Conservation (phyloP, 2,113 vertebrate genomes). For the Brachionichthys hirsutus region DNA sequence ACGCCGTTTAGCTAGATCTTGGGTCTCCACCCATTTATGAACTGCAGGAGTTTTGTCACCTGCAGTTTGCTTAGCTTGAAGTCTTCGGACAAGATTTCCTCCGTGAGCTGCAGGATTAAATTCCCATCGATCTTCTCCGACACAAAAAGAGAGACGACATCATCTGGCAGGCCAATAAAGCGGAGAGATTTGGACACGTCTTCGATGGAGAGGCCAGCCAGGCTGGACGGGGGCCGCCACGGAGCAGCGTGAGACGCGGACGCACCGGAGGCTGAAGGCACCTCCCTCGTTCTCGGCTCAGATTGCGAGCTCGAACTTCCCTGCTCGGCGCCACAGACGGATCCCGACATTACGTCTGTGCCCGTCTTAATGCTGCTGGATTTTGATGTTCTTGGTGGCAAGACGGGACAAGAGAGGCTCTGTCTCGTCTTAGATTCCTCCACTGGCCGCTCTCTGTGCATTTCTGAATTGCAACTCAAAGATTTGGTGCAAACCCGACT, state of each 20-base stretch:
- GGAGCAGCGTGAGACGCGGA: conserved; percentile 70
- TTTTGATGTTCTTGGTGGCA: conserved; percentile 90
- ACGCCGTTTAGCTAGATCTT: conserved; percentile 82
- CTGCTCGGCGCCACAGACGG: conserved; percentile 77
- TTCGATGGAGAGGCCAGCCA: conserved; percentile 90
- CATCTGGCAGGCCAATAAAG: conserved; percentile 93
- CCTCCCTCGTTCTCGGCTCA: conserved; percentile 76
- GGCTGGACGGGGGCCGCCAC: conserved; percentile 90
- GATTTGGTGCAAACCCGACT: conserved; percentile 85
- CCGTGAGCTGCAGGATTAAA: conserved; percentile 92
- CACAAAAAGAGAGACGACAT: conserved; percentile 87
- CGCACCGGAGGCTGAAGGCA: conserved; percentile 76
- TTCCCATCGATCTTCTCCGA: conserved; percentile 96
- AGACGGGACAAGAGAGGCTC: conserved; percentile 89
- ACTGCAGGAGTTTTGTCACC: conserved; percentile 97
- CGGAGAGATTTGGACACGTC: conserved; percentile 91
- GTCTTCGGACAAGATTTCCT: conserved; percentile 96
- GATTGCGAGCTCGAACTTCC: conserved; percentile 71
- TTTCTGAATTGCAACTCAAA: conserved; percentile 88
- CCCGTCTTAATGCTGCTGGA: conserved; percentile 69
- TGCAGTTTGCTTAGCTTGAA: conserved; percentile 97
- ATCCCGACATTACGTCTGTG: conserved; percentile 65
- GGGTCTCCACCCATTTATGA: conserved; percentile 96
- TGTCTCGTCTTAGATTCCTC: conserved; percentile 80
- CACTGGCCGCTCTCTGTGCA: conserved; percentile 81